Base-by-base conservation (phyloP, 2,888 invertebrate genomes). In the Lobophora halterata region DNA sequence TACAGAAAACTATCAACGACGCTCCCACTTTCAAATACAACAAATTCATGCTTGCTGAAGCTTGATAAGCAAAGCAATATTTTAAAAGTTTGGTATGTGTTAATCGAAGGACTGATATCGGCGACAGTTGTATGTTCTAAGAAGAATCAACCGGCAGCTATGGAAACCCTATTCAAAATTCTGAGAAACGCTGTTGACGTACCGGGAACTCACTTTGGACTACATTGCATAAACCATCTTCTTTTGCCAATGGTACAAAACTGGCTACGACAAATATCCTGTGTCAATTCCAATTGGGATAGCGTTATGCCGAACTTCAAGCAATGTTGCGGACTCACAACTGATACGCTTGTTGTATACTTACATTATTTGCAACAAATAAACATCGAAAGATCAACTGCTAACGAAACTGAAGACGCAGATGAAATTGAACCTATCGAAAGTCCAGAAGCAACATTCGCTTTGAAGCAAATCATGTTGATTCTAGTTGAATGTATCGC, bases 271-370 rank as follows among this genome's bases (percentile, higher is more conserved):
- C 92, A 93, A 70, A 91, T 91, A 9, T 89, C 91, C 7, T 92
- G 93, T 55, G 91, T 92, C 3, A 91, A 91, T 53, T 88, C 92
- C 49, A 90, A 93, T 47, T 92, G 93, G 91, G 92, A 94, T 53
- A 89, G 89, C 51, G 91, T 94, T 29, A 94, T 95, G 71, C 93
- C 96, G 49, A 97, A 97, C 74, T 97, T 97, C 65, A 97, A 97
- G 67, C 97, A 98, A 68, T 97, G 96, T 66, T 96, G 96, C 64
- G 97, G 98, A 4, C 91, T 97, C 79, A 94, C 96, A 5, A 96
- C 97, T 0, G 97, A 98, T 65, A 88, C 97, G 14, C 92, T 97
- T 17, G 97, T 97, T 0, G 93, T 96, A 60, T 96, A 95, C 57
- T 81, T 97, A 17, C 92, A 92, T 52, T 91, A 93, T 58, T 89